Evolutionary conservation across 2,113 vertebrate genomes (phyloP), one percentile per base, ranked within the genome.

Genomic region (Oreochromis niloticus): DNA sequence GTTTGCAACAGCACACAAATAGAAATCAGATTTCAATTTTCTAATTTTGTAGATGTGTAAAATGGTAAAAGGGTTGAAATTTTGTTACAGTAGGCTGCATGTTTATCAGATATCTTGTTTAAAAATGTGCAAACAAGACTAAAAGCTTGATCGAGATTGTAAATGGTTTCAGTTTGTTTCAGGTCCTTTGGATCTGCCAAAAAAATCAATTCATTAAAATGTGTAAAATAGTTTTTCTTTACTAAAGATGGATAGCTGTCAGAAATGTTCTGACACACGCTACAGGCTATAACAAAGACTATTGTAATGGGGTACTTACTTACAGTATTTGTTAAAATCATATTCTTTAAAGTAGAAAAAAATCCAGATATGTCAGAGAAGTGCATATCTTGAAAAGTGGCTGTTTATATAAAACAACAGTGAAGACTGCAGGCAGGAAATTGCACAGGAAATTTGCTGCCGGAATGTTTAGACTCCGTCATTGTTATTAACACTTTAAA

Each of bases 391-490:
- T 10, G n/a, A 59, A 32, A 80, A 30, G 16, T 56, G 30, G 34
- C 22, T 86, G 81, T 89, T 92, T 90, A 90, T 5, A 12, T 55
- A 13, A 61, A 81, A 30, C 5, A 4, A 9, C 16, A 7, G 32
- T 63, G 82, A 87, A 80, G 56, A 85, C 32, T 2, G 57, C 78
- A 14, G 17, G 24, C 41, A 90, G 87, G 91, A 94, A 89, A 91
- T 86, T 71, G 56, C 34, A 59, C 14, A 85, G 90, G 88, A 92
- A 88, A 91, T 87, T 63, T 61, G 43, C 80, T 80, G n/a, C 41
- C 12, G 48, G 83, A 88, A 61, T 88, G 54, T 95, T 93, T 93
- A 91, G 16, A 5, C 17, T 7, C 19, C 3, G 27, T 24, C 75
- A 59, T 73, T 92, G 86, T 75, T 63, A 32, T 57, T 82, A 55